Conservation (phyloP, 1,140 invertebrate genomes). For the Oryzaephilus surinamensis region DNA sequence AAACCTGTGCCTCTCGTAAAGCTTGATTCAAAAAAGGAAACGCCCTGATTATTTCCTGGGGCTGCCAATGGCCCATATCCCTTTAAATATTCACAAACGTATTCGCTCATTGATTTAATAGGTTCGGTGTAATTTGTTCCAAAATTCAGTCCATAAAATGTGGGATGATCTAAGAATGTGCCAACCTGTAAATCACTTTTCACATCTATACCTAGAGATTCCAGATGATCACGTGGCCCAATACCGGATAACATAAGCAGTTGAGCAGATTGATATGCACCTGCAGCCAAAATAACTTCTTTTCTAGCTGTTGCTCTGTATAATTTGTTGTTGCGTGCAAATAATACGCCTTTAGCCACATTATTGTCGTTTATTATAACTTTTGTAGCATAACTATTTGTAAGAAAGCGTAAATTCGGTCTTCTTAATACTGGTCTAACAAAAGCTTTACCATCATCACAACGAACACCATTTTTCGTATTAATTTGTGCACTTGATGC, state of each 20-base stretch:
- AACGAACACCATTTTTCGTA: constrained; percentile 7
- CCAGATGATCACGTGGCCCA: constrained; percentile 40
- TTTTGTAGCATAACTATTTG: constrained; percentile 41
- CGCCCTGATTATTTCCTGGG: constrained; percentile 55
- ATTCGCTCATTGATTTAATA: neutral
- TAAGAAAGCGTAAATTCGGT: constrained; percentile 45
- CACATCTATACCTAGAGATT: constrained; percentile 34
- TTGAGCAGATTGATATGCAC: constrained; percentile 40
- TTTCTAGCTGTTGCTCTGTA: constrained; percentile 29
- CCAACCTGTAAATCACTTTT: constrained; percentile 39
- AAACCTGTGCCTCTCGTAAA: constrained; percentile 6
- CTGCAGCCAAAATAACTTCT: constrained; percentile 43
- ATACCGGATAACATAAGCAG: constrained; percentile 49
- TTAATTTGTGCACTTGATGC: constrained; percentile 3
- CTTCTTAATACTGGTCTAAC: constrained; percentile 27
- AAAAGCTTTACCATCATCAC: constrained; percentile 11
- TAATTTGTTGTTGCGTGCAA: constrained; percentile 28
- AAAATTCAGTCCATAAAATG: constrained; percentile 65
- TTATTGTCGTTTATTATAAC: constrained; percentile 51
- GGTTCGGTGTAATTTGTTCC: constrained; percentile 7
- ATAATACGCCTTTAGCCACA: constrained; percentile 43
- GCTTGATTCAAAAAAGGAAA: constrained; percentile 11
- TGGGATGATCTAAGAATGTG: constrained; percentile 69
- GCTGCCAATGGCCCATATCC: constrained; percentile 63
- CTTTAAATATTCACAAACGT: constrained; percentile 3